Percentiles rank a stretch among this genome's conserved stretches.
phyloP scores from a whole-genome alignment of 2,888 invertebrate species.

The Julus scanicus region DNA sequence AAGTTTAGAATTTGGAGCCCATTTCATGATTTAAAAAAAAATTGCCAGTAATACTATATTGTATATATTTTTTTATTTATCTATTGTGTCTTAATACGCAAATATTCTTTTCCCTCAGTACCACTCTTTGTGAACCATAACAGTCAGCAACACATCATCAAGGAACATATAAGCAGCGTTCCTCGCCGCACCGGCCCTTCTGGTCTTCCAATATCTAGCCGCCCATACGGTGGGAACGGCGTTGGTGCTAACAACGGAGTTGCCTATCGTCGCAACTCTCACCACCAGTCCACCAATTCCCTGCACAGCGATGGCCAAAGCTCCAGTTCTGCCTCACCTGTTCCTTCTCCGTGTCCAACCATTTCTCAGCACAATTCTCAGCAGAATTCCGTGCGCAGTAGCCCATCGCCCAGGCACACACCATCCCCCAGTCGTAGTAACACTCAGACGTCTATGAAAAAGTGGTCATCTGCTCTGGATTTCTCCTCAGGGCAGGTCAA shows the following conservation, averaged over 20 bases:
- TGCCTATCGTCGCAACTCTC: constrained; percentile 73
- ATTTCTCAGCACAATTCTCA: constrained; percentile 55
- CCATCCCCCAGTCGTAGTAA: constrained; percentile 56
- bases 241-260: constrained; percentile 12
- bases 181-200: constrained; percentile 38
- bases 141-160: constrained; percentile 24
- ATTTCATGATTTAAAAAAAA: not conserved
- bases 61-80: no score
- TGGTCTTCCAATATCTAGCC: constrained; percentile 41
- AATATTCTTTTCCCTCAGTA: not conserved
- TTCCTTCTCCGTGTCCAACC: constrained; percentile 72
- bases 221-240: not conserved
- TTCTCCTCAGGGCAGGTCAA: constrained; percentile 67
- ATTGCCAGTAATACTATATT: no score
- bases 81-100: no score
- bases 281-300: constrained; percentile 85
- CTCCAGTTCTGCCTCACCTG: constrained; percentile 85
- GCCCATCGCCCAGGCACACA: constrained; percentile 63
- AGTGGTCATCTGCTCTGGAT: constrained; percentile 87
- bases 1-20: not conserved
- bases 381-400: constrained; percentile 56
- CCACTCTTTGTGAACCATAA: constrained; percentile 44
- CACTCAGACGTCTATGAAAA: constrained; percentile 67
- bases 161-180: constrained; percentile 44
- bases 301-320: constrained; percentile 85